Evolutionary conservation across 1,140 invertebrate species (phyloP).

Genomic region (Luehdorfia chinensis): DNA sequence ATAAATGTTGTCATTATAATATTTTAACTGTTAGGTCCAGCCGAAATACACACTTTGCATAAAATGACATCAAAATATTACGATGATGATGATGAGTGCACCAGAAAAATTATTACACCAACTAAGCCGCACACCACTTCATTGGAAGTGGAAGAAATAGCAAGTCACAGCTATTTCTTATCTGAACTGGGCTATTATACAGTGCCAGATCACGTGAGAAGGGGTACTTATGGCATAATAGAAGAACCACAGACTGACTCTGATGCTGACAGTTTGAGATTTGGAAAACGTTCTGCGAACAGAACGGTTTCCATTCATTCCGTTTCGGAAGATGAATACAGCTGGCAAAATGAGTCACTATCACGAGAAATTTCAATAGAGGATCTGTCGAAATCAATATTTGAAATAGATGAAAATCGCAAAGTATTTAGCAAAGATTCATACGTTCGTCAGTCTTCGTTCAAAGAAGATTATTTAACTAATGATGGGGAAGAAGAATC

Average conservation of each 20-base stretch:
- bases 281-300: conserved; percentile 60
- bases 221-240: conserved; percentile 71
- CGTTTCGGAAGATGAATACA: conserved; percentile 81
- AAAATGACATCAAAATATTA: conserved; percentile 80
- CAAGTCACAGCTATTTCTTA: conserved; percentile 79
- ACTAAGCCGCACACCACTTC: conserved; percentile 73
- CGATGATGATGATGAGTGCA: conserved; percentile 53
- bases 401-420: conserved; percentile 67
- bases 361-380: conserved; percentile 79
- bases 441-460: conserved; percentile 66
- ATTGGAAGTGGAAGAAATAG: conserved; percentile 79
- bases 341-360: conserved; percentile 74
- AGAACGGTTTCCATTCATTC: conserved; percentile 81
- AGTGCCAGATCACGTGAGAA: conserved; percentile 76
- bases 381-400: conserved; percentile 72
- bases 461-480: conserved; percentile 69
- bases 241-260: conserved; percentile 77
- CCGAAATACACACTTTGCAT: conserved; percentile 81
- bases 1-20: conserved; percentile 57
- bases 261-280: conserved; percentile 60
- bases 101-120: conserved; percentile 64
- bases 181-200: conserved; percentile 78
- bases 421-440: conserved; percentile 73
- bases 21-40: conserved; percentile 80
- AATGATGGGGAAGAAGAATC: conserved; percentile 65